These are phyloP conservation scores for Bombus cullumanus DNA, from an alignment of 1,140 invertebrate species.

Conservation along the genomic window DNA sequence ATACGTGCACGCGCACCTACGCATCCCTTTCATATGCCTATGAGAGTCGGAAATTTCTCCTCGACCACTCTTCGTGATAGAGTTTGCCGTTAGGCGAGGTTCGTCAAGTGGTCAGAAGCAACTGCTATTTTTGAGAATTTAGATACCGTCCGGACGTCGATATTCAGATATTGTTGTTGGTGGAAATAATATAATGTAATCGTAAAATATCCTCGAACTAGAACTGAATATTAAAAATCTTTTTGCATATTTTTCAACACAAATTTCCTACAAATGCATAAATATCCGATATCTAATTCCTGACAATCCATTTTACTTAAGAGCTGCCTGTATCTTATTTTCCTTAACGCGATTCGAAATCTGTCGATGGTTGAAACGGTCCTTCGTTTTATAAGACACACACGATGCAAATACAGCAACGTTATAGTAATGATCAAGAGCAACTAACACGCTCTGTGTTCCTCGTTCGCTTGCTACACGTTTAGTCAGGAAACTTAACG, in stretches of 20 bases:
- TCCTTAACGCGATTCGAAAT: too few species aligned
- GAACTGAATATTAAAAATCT: too few species aligned
- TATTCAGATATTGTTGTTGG: background rate
- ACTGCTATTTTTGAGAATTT: background rate
- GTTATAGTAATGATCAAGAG: background rate
- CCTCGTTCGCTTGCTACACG: too few species aligned
- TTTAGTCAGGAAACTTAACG: background rate
- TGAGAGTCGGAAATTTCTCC: background rate
- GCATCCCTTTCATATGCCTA: constrained; percentile 10
- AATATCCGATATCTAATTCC: too few species aligned
- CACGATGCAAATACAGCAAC: background rate
- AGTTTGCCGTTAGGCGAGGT: background rate
- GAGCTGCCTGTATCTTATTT: too few species aligned
- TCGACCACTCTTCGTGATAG: background rate
- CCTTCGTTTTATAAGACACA: background rate
- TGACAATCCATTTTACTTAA: too few species aligned
- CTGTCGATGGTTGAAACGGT: too few species aligned
- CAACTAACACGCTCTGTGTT: background rate
- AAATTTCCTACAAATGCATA: too few species aligned
- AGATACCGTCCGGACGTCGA: background rate
- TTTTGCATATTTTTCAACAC: too few species aligned
- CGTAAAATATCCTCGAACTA: too few species aligned
- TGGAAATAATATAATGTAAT: too few species aligned
- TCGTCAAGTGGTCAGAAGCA: background rate
- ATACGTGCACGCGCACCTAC: constrained; percentile 22